Evolutionary conservation across 2,797 vertebrate genomes (phyloP).

Genomic region (Poecile montanus): DNA sequence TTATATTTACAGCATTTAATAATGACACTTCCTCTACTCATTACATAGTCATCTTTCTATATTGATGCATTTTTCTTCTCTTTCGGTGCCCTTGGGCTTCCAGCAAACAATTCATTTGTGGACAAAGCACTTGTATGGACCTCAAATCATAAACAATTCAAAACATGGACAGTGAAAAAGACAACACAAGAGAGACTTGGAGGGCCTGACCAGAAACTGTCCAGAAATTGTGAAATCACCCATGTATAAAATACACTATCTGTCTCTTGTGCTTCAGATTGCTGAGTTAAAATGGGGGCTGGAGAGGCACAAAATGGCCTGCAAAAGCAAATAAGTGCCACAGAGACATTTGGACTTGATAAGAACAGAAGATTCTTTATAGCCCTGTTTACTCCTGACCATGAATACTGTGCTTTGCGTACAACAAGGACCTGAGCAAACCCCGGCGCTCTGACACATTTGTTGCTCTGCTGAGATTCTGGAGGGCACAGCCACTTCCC

Average conservation of each 20-base stretch:
- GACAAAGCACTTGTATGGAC: background rate
- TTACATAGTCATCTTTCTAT: constrained; percentile 11
- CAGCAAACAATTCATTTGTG: background rate
- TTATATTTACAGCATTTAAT: constrained; percentile 43
- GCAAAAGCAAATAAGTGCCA: background rate
- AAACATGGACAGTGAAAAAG: constrained; percentile 2
- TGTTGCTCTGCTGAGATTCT: background rate
- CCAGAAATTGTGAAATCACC: background rate
- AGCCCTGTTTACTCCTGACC: background rate
- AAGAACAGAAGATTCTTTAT: background rate
- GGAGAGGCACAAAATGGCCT: background rate
- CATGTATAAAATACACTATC: background rate
- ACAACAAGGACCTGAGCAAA: background rate
- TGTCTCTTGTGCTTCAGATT: background rate
- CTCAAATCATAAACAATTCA: background rate
- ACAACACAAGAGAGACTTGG: background rate
- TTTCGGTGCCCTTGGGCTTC: background rate
- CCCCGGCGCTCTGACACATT: accelerated
- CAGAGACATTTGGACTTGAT: background rate
- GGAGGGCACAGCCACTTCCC: background rate
- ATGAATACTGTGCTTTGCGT: background rate
- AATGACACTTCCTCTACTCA: background rate
- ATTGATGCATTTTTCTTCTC: constrained; percentile 6
- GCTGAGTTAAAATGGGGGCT: background rate
- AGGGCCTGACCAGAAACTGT: background rate